phyloP scores from a whole-genome alignment of 2,113 vertebrate species.

The Todiramphus chloris region DNA sequence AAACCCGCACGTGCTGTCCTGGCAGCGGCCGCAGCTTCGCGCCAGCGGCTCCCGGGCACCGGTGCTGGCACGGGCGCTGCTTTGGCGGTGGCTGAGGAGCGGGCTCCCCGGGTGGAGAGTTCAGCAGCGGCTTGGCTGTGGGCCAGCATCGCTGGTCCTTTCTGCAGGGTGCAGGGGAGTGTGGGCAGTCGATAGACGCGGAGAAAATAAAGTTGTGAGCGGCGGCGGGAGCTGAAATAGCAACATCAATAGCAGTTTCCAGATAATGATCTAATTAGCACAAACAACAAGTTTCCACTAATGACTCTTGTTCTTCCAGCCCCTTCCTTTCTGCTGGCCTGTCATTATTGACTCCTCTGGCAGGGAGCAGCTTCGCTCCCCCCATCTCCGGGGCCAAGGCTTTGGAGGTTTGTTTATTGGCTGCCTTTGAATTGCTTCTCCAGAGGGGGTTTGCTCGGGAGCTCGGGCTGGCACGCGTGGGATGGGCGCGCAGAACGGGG shows the following conservation, averaged over 20 bases:
- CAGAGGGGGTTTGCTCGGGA: not conserved
- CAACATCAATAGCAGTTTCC: constrained; percentile 47
- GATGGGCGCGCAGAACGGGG: not conserved
- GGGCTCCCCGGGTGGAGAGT: too few species aligned
- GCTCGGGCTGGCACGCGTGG: not conserved
- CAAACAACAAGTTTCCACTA: constrained; percentile 51
- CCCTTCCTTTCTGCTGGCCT: constrained; percentile 31
- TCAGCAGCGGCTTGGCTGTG: not conserved
- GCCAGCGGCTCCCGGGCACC: too few species aligned
- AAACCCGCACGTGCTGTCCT: fast-evolving
- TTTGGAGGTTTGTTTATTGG: not conserved
- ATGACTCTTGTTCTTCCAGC: constrained; percentile 49
- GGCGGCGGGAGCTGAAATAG: constrained; percentile 36
- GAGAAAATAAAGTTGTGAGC: constrained; percentile 19
- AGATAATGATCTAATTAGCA: constrained; percentile 66
- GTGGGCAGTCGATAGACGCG: not conserved
- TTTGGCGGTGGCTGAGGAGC: too few species aligned
- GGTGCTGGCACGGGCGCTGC: fast-evolving
- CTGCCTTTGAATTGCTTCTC: not conserved
- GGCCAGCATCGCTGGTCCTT: fast-evolving
- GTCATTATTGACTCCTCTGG: not conserved
- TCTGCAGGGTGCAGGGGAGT: not conserved
- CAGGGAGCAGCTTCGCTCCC: not conserved
- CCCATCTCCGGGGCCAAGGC: not conserved
- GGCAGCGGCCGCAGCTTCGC: not conserved